Evolutionary conservation across 1,140 invertebrate genomes (phyloP), one percentile per base, ranked within the genome.

Genomic region (Pantala flavescens): DNA sequence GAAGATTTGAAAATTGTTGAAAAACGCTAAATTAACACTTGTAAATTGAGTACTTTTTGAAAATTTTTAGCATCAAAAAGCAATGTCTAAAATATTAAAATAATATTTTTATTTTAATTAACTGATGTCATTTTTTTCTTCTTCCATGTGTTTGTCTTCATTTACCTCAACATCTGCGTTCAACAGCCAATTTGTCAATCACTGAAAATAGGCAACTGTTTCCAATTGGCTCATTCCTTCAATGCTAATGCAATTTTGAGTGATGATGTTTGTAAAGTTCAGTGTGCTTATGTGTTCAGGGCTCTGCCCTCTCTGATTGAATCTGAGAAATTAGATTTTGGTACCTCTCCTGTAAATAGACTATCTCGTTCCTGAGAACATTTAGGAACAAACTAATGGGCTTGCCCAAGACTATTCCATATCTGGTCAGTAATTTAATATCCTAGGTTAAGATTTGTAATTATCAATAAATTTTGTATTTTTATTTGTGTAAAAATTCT

Each of bases 181-280:
- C 28, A 36, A 36, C 80, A 86, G 85, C 83, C 85, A 23, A 79
- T 84, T 7, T 87, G 86, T 76, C 85, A 86, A 77, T 87, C 86
- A 43, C 76, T 87, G 72, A 86, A 84, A 76, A 82, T 87, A 7
- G 80, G 81, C 74, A 86, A 87, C 79, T 87, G 86, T 78, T 82
- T 85, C 77, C 80, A 82, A 24, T 78, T 87, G 14, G 82, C 84
- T 12, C 77, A 81, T 21, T 78, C 78, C 0, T 87, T 82, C 78
- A 80, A 79, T 71, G 79, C 80, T 21, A 80, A 83, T 42, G 80
- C 81, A n/a, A 84, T 87, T 28, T 78, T 86, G 14, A 79, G 80
- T 10, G 86, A 87, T 77, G 82, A 84, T 74, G 84, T 86, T 0
- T 87, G 86, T 77, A 86, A 85, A 78, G 86, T 87, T 14, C 86